Evolutionary conservation across 1,140 invertebrate species (phyloP).

Genomic region (Megalopta genalis): DNA sequence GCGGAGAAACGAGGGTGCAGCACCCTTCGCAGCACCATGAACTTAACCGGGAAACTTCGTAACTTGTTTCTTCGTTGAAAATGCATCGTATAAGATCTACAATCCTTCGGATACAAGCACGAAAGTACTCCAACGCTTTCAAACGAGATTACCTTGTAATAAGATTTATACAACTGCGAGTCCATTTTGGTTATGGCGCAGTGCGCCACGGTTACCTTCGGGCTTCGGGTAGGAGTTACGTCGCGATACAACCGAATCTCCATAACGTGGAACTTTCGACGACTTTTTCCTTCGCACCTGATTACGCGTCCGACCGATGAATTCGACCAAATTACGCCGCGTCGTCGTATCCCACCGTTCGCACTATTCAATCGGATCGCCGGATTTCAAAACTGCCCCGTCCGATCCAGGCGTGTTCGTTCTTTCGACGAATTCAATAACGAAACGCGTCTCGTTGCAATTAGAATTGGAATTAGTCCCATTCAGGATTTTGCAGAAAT

Average conservation of each 20-base stretch:
- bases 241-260: not conserved
- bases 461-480: too few relatives aligned
- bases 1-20: constrained; percentile 1
- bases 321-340: not conserved
- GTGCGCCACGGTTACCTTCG: not conserved
- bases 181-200: not conserved
- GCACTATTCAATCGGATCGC: too few relatives aligned
- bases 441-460: too few relatives aligned
- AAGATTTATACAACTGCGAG: constrained; percentile 33
- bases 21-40: not conserved
- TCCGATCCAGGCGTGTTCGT: too few relatives aligned
- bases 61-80: constrained; percentile 38
- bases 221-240: not conserved
- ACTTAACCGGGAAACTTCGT: constrained; percentile 33
- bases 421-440: too few relatives aligned
- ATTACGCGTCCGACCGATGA: not conserved
- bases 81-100: constrained; percentile 27
- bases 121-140: constrained; percentile 20
- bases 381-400: too few relatives aligned
- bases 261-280: not conserved
- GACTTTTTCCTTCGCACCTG: not conserved
- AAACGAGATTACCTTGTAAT: constrained; percentile 39
- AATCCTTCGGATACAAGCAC: constrained; percentile 11
- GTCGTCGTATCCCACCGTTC: too few relatives aligned
- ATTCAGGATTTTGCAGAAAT: too few relatives aligned